These are phyloP conservation scores for Escarpia spicata DNA, from an alignment of 2,888 invertebrate genomes.

Conservation along the genomic window DNA sequence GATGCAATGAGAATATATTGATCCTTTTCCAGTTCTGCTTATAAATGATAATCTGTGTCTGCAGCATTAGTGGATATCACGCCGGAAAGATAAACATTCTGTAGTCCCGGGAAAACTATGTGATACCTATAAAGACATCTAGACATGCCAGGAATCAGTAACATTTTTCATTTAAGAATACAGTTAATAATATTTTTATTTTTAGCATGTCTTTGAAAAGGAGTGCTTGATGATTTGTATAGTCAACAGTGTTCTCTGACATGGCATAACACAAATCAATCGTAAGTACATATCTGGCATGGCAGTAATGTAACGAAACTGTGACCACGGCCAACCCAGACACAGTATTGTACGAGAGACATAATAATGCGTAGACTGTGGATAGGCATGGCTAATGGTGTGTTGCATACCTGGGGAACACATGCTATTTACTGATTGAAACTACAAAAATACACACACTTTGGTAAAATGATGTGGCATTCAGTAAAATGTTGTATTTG, in stretches of 20 bases:
- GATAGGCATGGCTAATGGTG: not conserved
- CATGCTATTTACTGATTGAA: not conserved
- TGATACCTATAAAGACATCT: no score
- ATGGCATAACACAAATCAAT: not conserved
- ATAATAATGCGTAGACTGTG: not conserved
- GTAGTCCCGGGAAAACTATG: not conserved
- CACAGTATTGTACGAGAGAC: not conserved
- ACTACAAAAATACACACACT: not conserved
- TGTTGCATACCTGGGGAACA: not conserved
- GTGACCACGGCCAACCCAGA: not conserved
- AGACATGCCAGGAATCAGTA: not conserved
- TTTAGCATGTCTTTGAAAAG: not conserved
- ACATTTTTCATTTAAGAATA: not conserved
- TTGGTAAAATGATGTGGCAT: not conserved
- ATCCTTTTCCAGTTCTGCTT: not conserved
- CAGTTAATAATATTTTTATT: not conserved
- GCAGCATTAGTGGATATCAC: not conserved
- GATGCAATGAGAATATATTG: constrained; percentile 10
- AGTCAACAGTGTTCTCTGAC: not conserved
- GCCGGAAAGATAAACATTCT: not conserved
- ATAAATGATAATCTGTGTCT: constrained; percentile 8
- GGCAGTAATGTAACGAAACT: not conserved
- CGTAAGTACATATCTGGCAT: not conserved
- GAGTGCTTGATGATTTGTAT: not conserved
- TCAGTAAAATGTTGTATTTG: not conserved